phyloP scores from a whole-genome alignment of 2,113 vertebrate species.

The Stictonetta naevosa region DNA sequence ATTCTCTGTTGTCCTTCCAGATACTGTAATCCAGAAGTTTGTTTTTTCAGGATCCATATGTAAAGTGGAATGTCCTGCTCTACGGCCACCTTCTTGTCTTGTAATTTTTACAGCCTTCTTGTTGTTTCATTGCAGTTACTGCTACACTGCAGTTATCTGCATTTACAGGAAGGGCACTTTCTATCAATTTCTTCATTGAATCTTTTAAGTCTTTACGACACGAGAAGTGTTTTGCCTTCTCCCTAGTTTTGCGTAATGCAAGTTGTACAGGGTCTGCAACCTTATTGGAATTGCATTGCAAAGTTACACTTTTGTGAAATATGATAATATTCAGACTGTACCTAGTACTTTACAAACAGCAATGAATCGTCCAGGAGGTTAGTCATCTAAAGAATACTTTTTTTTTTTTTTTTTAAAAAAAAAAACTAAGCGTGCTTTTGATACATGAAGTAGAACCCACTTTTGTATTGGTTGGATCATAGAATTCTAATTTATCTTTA shows the following conservation, averaged over 20 bases:
- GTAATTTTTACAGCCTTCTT: neutral
- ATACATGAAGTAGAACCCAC: neutral
- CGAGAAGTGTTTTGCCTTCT: neutral
- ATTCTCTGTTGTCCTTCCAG: neutral
- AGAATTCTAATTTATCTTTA: neutral
- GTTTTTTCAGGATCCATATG: neutral
- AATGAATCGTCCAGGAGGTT: neutral
- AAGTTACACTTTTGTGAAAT: neutral
- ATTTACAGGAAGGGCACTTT: neutral
- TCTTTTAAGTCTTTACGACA: neutral
- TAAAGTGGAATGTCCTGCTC: neutral
- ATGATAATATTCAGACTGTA: neutral
- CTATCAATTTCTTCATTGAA: neutral
- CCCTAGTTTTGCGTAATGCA: neutral
- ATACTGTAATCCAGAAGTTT: slow-evolving; percentile 3
- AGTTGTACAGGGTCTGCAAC: neutral
- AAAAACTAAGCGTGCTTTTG: neutral
- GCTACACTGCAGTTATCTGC: neutral
- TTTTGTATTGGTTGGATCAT: neutral
- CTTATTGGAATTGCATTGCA: neutral
- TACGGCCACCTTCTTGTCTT: neutral
- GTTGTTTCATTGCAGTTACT: neutral
- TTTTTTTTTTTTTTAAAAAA: neutral
- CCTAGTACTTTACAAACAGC: neutral
- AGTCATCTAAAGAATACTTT: neutral